These are phyloP conservation scores for Pachypanchax playfairii DNA, from an alignment of 2,113 vertebrate species.

Conservation along the genomic window DNA sequence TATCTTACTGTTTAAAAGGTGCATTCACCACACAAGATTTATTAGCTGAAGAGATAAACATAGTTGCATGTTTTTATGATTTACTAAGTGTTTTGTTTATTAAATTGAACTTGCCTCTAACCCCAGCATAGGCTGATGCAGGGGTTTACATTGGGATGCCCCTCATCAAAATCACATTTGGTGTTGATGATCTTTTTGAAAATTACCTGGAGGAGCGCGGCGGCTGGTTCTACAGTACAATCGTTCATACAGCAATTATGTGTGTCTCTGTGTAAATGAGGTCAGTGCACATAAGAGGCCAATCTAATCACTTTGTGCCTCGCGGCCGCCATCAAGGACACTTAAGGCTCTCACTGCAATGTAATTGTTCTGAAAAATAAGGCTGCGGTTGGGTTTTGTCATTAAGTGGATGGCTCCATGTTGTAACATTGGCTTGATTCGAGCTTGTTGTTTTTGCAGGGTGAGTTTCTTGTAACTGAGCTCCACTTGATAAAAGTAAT, in stretches of 20 bases:
- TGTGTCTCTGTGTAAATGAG: slow-evolving; percentile 71
- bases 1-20: background rate
- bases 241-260: slow-evolving; percentile 68
- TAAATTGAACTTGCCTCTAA: slow-evolving; percentile 34
- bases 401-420: too few relatives aligned
- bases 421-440: slow-evolving; percentile 54
- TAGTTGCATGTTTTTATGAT: background rate
- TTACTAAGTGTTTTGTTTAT: slow-evolving; percentile 39
- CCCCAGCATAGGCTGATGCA: slow-evolving; percentile 21
- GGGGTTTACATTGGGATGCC: slow-evolving; percentile 51
- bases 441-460: slow-evolving; percentile 42
- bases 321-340: slow-evolving; percentile 68
- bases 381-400: slow-evolving; percentile 51
- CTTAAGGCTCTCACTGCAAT: slow-evolving; percentile 52
- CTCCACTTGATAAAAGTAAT: slow-evolving; percentile 77
- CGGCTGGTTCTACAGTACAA: slow-evolving; percentile 45
- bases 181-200: slow-evolving; percentile 63
- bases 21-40: background rate
- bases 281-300: slow-evolving; percentile 68
- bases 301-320: slow-evolving; percentile 70
- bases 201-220: slow-evolving; percentile 54
- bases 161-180: slow-evolving; percentile 67
- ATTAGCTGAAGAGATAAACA: background rate
- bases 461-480: slow-evolving; percentile 43
- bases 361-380: slow-evolving; percentile 71